Evolutionary conservation across 2,113 vertebrate genomes (phyloP).

Genomic region (Syngnathoides biaculeatus): DNA sequence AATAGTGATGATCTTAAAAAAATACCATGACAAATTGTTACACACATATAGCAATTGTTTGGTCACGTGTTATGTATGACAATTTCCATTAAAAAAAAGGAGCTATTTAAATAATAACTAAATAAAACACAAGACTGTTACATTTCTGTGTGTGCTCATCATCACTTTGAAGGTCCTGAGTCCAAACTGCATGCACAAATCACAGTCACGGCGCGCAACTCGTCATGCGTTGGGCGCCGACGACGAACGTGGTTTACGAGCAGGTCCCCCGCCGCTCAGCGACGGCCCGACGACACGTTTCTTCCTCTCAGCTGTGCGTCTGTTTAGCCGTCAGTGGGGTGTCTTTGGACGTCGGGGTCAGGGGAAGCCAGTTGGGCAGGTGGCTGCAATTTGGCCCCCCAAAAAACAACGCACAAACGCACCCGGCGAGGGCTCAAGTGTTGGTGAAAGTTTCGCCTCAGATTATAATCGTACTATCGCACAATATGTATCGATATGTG

Average conservation of each 20-base stretch:
- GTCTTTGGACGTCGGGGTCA: conserved; percentile 40
- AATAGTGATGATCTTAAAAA: too few relatives aligned
- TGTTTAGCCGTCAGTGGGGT: conserved; percentile 52
- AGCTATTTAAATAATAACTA: too few relatives aligned
- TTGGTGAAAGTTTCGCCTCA: neutral
- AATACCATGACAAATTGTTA: too few relatives aligned
- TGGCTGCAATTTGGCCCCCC: conserved; percentile 64
- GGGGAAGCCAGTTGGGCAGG: conserved; percentile 63
- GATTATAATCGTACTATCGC: neutral
- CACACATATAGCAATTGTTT: too few relatives aligned
- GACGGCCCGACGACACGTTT: conserved; percentile 54
- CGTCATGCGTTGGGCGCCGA: neutral
- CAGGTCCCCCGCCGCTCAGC: conserved; percentile 43
- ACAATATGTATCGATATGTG: too few relatives aligned
- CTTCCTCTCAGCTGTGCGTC: conserved; percentile 50
- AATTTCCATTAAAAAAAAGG: too few relatives aligned
- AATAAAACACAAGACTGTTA: too few relatives aligned
- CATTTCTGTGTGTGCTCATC: neutral
- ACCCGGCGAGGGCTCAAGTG: conserved; percentile 16
- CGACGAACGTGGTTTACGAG: conserved; percentile 13
- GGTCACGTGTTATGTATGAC: too few relatives aligned
- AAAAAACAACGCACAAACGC: conserved; percentile 46
- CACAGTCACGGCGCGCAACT: neutral
- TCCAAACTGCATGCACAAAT: neutral
- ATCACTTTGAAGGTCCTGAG: neutral